Evolutionary conservation across 1,140 invertebrate genomes (phyloP).

Genomic region (Dendrolimus kikuchii): DNA sequence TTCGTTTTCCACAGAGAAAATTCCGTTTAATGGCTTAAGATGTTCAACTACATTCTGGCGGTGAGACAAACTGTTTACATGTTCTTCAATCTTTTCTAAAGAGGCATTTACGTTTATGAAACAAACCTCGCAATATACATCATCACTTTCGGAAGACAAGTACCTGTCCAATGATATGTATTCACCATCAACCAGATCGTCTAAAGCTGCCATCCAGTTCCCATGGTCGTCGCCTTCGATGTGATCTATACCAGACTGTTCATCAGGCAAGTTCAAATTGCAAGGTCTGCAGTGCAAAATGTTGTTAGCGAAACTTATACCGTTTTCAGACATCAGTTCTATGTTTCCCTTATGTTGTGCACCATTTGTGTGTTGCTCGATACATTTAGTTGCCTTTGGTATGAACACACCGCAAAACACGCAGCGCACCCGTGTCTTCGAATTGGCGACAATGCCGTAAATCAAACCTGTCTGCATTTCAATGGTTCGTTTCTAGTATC

Average conservation of each 20-base stretch:
- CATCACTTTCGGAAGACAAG: conserved; percentile 32
- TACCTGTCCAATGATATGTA: conserved; percentile 36
- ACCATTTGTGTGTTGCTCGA: conserved; percentile 51
- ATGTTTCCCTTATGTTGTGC: conserved; percentile 49
- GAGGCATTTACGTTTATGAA: conserved; percentile 25
- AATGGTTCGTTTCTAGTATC: conserved; percentile 2
- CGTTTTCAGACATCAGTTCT: conserved; percentile 39
- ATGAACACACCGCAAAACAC: conserved; percentile 48
- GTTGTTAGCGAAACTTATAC: conserved; percentile 27
- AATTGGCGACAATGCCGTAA: conserved; percentile 37
- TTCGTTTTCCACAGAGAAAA: conserved; percentile 38
- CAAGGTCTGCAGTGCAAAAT: conserved; percentile 44
- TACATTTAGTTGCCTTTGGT: conserved; percentile 48
- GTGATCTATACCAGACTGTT: conserved; percentile 37
- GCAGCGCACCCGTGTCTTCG: conserved; percentile 44
- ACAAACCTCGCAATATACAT: conserved; percentile 41
- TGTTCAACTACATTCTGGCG: conserved; percentile 29
- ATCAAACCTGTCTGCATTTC: conserved; percentile 38
- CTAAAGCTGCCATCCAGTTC: conserved; percentile 39
- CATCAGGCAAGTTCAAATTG: conserved; percentile 21
- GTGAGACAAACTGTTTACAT: conserved; percentile 38
- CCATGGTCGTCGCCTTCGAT: conserved; percentile 38
- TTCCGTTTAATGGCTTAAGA: conserved; percentile 42
- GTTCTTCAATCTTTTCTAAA: conserved; percentile 35
- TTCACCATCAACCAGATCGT: conserved; percentile 43